These are phyloP conservation scores for Torymus auratus DNA, from an alignment of 2,888 invertebrate genomes.

Conservation along the genomic window DNA sequence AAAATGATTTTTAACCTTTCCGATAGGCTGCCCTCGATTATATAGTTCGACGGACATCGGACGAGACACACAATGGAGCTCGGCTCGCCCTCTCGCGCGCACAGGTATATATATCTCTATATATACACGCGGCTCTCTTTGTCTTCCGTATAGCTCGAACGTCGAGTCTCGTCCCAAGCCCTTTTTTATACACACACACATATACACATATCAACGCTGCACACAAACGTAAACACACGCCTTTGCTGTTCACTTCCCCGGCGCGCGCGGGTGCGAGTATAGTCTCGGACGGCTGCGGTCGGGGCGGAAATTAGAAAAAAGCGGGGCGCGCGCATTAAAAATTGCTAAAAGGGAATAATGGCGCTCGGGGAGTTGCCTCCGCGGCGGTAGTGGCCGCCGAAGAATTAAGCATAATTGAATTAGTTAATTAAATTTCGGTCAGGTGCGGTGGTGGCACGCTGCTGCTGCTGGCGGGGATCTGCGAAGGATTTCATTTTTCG, in stretches of 20 bases:
- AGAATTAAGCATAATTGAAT: constrained; percentile 59
- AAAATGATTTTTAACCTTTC: constrained; percentile 74
- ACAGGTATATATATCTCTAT: not conserved
- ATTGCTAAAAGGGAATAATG: constrained; percentile 60
- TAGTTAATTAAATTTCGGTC: constrained; percentile 62
- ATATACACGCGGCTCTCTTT: constrained; percentile 12
- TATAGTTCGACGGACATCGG: constrained; percentile 59
- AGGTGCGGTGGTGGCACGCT: constrained; percentile 23
- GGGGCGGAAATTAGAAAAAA: constrained; percentile 57
- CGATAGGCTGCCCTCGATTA: constrained; percentile 69
- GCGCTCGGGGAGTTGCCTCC: not conserved
- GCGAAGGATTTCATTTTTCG: constrained; percentile 29
- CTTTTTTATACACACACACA: not conserved
- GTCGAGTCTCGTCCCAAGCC: not conserved
- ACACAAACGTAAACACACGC: no score
- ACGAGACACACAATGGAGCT: constrained; percentile 38
- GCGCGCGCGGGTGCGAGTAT: no score
- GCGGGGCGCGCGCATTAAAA: constrained; percentile 47
- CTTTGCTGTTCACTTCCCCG: no score
- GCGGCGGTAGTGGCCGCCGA: constrained; percentile 22
- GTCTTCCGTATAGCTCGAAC: not conserved
- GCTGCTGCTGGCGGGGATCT: not conserved
- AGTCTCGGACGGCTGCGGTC: constrained; percentile 15
- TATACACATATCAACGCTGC: no score
- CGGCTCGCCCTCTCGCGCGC: constrained; percentile 1